These are phyloP conservation scores for Ichneumon xanthorius DNA, from an alignment of 2,888 invertebrate species.

Conservation along the genomic window DNA sequence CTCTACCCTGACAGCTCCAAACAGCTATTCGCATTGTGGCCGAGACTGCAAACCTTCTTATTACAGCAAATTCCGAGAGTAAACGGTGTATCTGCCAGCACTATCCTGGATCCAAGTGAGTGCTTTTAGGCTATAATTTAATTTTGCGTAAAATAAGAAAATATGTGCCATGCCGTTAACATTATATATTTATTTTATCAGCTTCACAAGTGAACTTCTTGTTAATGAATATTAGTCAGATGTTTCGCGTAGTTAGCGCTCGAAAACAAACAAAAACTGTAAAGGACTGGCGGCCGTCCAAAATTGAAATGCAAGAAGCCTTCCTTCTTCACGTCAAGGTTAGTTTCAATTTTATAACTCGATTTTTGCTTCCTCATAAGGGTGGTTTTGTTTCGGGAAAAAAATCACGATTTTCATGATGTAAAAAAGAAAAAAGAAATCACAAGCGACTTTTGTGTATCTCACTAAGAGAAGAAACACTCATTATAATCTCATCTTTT, in stretches of 20 bases:
- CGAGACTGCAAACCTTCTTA: background rate
- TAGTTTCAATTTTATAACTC: background rate
- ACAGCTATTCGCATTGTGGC: background rate
- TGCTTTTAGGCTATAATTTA: background rate
- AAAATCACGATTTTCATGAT: too few species aligned
- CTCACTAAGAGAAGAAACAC: too few species aligned
- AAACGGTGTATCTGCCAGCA: background rate
- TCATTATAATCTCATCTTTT: background rate
- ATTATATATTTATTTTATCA: background rate
- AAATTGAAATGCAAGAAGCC: constrained; percentile 13
- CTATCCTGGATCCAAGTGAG: background rate
- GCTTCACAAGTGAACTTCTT: background rate
- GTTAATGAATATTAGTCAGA: background rate
- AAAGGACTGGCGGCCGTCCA: constrained; percentile 12
- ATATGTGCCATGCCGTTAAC: too few species aligned
- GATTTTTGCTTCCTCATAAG: too few species aligned
- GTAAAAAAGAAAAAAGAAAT: too few species aligned
- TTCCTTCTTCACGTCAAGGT: constrained; percentile 24
- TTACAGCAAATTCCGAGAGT: background rate
- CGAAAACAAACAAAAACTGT: background rate
- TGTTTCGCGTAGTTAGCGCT: background rate
- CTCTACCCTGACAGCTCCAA: background rate
- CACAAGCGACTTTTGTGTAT: too few species aligned
- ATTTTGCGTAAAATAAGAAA: too few species aligned
- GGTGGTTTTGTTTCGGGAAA: too few species aligned